Conservation (phyloP, 2,888 invertebrate genomes). For the Athalia cordata region DNA sequence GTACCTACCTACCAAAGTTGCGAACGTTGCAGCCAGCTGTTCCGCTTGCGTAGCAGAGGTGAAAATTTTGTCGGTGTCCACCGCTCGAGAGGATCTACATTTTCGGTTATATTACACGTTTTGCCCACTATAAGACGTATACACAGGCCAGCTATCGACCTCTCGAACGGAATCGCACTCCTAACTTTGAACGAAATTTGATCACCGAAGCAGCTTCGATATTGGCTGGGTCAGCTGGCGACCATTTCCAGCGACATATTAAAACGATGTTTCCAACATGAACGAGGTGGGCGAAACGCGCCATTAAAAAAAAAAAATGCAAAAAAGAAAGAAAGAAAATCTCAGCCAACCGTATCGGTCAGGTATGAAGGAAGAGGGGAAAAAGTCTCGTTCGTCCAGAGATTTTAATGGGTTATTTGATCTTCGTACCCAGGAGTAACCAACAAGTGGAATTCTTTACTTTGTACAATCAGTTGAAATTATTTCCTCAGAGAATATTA, state of each 20-base stretch:
- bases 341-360: too few species aligned
- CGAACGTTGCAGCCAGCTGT: neutral
- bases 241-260: neutral
- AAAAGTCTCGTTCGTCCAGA: neutral
- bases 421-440: neutral
- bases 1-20: slow-evolving; percentile 7
- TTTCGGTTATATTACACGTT: neutral
- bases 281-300: too few species aligned
- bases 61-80: slow-evolving; percentile 24
- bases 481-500: slow-evolving; percentile 32
- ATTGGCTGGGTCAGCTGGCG: neutral
- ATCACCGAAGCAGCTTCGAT: slow-evolving; percentile 6
- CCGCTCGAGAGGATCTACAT: neutral
- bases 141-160: slow-evolving; percentile 10
- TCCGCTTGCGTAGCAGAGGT: neutral
- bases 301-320: too few species aligned
- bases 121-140: slow-evolving; percentile 2
- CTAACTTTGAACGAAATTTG: slow-evolving; percentile 19
- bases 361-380: too few species aligned
- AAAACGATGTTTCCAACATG: too few species aligned
- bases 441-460: slow-evolving; percentile 21
- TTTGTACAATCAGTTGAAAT: slow-evolving; percentile 36
- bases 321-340: too few species aligned
- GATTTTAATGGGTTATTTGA: slow-evolving; percentile 32
- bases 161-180: slow-evolving; percentile 9